Percentiles rank a stretch among this genome's conserved stretches.
phyloP scores from a whole-genome alignment of 1,140 invertebrate species.

The Drosophila sp. region DNA sequence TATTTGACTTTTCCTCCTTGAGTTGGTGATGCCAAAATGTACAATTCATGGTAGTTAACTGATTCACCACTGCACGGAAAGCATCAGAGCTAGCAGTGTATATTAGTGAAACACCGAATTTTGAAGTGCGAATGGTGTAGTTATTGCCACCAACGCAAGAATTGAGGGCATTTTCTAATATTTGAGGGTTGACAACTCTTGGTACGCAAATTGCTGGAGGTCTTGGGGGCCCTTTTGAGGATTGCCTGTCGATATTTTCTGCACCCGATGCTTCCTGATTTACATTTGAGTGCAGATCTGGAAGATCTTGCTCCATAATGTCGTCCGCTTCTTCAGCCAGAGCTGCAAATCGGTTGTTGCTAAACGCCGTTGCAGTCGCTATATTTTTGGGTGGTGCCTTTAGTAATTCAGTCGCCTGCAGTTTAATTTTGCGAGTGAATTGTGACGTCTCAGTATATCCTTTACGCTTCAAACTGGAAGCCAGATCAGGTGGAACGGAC shows the following conservation, averaged over 20 bases:
- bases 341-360: too few relatives aligned
- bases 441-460: background rate
- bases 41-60: slow-evolving; percentile 16
- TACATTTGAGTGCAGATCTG: too few relatives aligned
- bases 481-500: too few relatives aligned
- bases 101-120: slow-evolving; percentile 24
- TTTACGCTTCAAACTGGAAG: too few relatives aligned
- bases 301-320: too few relatives aligned
- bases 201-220: too few relatives aligned
- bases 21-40: slow-evolving; percentile 32
- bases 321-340: too few relatives aligned
- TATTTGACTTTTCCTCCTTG: slow-evolving; percentile 26
- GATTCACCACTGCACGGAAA: slow-evolving; percentile 19
- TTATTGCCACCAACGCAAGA: slow-evolving; percentile 3
- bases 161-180: too few relatives aligned
- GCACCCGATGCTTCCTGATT: too few relatives aligned
- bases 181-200: background rate
- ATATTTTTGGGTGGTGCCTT: background rate
- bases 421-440: background rate
- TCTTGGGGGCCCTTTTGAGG: too few relatives aligned
- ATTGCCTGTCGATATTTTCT: too few relatives aligned
- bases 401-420: background rate
- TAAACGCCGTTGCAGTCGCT: too few relatives aligned
- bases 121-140: slow-evolving; percentile 25
- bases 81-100: slow-evolving; percentile 24